Conservation (phyloP, 2,888 invertebrate species). For the Zonitis immaculata region DNA sequence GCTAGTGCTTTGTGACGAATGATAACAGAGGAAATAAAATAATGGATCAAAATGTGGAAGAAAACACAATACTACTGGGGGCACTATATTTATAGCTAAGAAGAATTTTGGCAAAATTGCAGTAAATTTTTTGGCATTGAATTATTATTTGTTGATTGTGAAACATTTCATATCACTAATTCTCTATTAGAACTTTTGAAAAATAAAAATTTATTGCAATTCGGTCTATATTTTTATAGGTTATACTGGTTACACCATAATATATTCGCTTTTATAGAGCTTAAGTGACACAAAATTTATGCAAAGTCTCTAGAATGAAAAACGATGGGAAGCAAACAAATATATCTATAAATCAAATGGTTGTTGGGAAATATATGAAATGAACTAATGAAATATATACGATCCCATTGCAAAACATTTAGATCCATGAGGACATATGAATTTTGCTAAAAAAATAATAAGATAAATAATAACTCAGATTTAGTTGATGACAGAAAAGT, state of each 20-base stretch:
- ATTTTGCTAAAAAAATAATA: too few relatives aligned
- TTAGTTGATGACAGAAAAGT: neutral
- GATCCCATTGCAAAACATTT: conserved; percentile 12
- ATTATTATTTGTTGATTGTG: conserved; percentile 7
- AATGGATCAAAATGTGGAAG: too few relatives aligned
- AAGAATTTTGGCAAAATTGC: too few relatives aligned
- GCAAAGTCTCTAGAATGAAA: conserved; percentile 29
- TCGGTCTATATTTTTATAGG: conserved; percentile 30
- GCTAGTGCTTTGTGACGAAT: too few relatives aligned
- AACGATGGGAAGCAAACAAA: conserved; percentile 26
- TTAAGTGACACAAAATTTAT: conserved; percentile 34
- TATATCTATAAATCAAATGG: conserved; percentile 33
- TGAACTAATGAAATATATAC: conserved; percentile 37
- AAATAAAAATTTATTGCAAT: conserved; percentile 25
- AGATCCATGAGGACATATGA: neutral
- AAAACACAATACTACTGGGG: too few relatives aligned
- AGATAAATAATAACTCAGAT: neutral
- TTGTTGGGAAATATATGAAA: conserved; percentile 24
- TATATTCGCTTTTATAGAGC: conserved; percentile 34
- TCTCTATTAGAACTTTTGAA: conserved; percentile 24
- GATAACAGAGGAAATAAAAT: too few relatives aligned
- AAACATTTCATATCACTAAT: conserved; percentile 23
- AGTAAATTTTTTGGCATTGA: conserved; percentile 15
- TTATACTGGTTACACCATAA: too few relatives aligned
- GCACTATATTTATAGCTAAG: too few relatives aligned